Conservation (phyloP, 2,113 vertebrate genomes). For the Pangasianodon gigas region DNA sequence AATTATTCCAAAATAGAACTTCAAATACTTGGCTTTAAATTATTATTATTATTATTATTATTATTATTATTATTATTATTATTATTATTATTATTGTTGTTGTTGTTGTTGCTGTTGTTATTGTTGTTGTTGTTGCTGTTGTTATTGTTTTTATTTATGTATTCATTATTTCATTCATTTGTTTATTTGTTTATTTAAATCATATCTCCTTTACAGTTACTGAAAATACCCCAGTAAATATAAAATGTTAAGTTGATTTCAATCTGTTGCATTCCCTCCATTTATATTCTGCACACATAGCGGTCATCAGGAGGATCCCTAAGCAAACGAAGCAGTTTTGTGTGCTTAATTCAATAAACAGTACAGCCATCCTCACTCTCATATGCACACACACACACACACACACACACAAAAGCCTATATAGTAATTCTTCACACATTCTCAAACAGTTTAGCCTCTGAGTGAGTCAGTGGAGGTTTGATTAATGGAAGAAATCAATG, state of each 20-base stretch:
- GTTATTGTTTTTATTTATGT: background rate
- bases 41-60: background rate
- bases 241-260: background rate
- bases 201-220: background rate
- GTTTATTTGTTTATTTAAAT: background rate
- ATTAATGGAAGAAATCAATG: conserved; percentile 38
- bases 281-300: background rate
- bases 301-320: background rate
- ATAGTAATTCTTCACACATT: conserved; percentile 4
- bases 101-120: background rate
- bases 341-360: background rate
- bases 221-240: background rate
- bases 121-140: background rate
- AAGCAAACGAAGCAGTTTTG: background rate
- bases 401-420: background rate
- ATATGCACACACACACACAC: background rate
- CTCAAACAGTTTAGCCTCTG: background rate
- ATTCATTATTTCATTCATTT: background rate
- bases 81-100: background rate
- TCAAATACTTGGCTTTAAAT: too few species aligned
- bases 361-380: background rate
- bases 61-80: background rate
- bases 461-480: background rate
- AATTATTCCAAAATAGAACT: background rate
- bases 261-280: background rate